Evolutionary conservation across 2,797 vertebrate genomes (phyloP), one percentile per base, ranked within the genome.

Genomic region (Halcyon badia): DNA sequence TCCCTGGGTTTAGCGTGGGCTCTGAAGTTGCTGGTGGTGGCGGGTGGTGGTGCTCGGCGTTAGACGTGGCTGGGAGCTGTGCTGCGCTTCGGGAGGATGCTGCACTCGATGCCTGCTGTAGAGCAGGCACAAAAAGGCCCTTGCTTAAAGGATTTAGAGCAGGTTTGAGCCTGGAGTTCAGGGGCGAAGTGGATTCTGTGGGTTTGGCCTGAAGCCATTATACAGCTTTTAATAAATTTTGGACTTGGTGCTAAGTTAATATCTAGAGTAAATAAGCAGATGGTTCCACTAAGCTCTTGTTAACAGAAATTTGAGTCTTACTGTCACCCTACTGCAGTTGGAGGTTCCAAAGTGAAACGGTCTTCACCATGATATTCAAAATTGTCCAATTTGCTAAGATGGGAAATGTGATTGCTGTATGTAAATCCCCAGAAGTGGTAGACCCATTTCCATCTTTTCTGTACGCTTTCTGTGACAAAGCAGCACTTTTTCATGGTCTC

Each of bases 261-360:
- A 60, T 28, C 54, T 64, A 26, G 37, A 64, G 84, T 91, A 80
- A 91, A 93, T 49, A 89, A 86, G 69, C 81, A 91, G 87, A 87
- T 93, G 90, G 88, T 33, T 89, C 81, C n/a, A 11, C 49, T 49
- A n/a, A 68, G 62, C 57, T 71, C 83, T 44, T 52, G 66, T 46
- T 44, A 49, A 35, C 54, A 88, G 84, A 25, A 75, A 37, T 56
- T 81, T 22, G 28, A 35, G 24, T 64, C 82, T 57, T 39, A 5
- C 25, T 52, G 22, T 87, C 79, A 68, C 58, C 64, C 58, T 30
- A 1, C 57, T 83, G 82, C 87, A 56, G 2, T 35, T 60, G 83
- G 82, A 56, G 68, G 69, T 49, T 52, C n/a, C 0, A 0, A 37
- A 66, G 41, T 17, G 28, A 82, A 94, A 57, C 70, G 70, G n/a